Evolutionary conservation across 2,888 invertebrate genomes (phyloP).

Genomic region (Leptinotarsa rubiginosa): DNA sequence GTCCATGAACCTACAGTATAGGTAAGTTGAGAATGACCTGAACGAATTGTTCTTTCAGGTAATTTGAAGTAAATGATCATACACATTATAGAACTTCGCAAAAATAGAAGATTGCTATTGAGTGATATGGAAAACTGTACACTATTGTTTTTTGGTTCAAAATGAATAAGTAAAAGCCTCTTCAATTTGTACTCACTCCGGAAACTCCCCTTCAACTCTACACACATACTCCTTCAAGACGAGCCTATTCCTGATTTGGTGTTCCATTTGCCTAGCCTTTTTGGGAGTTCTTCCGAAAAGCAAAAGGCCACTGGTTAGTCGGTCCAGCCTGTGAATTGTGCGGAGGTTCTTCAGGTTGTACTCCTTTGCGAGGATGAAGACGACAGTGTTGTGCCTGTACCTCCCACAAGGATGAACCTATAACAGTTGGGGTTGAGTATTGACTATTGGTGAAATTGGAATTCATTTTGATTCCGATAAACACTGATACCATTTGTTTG

Average conservation of each 20-base stretch:
- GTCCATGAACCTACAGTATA: no score
- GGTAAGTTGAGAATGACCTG: no score
- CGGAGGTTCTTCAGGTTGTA: constrained; percentile 92
- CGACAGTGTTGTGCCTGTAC: constrained; percentile 96
- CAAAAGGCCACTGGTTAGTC: constrained; percentile 92
- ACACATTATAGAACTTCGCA: no score
- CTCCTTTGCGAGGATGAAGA: constrained; percentile 96
- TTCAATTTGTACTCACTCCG: constrained; percentile 75
- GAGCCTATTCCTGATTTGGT: constrained; percentile 91
- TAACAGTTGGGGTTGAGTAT: not conserved
- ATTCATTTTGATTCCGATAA: not conserved
- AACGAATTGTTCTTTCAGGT: no score
- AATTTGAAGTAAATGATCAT: no score
- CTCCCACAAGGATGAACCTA: constrained; percentile 98
- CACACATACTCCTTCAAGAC: constrained; percentile 96
- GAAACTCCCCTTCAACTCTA: constrained; percentile 93
- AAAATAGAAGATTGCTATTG: no score
- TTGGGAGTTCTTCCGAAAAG: constrained; percentile 94
- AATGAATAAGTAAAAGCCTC: no score
- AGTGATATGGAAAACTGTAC: no score
- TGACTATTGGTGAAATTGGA: not conserved
- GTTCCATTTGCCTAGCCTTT: constrained; percentile 94
- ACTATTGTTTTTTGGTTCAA: no score
- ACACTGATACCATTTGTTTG: no score
- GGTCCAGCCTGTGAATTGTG: constrained; percentile 95